Conservation (phyloP, 2,888 invertebrate genomes). For the Ceraclea dissimilis region DNA sequence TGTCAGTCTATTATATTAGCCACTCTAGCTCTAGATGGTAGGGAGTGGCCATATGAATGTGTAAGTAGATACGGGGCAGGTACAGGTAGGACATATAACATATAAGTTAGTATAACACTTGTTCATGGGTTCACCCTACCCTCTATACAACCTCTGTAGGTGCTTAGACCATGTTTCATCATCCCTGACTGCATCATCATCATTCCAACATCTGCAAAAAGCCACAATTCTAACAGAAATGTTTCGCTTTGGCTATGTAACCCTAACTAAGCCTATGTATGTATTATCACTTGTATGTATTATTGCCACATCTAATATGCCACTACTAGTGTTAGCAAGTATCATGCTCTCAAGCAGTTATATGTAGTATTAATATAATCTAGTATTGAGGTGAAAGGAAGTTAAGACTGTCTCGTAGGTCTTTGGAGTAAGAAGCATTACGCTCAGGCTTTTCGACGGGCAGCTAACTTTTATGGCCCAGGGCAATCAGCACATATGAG, state of each 20-base stretch:
- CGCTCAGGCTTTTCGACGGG: constrained; percentile 9
- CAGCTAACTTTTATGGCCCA: constrained; percentile 16
- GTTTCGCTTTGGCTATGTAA: not conserved
- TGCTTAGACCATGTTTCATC: constrained; percentile 85
- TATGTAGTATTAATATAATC: not conserved
- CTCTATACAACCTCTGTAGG: constrained; percentile 67
- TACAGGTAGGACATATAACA: not conserved
- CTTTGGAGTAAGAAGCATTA: constrained; percentile 16
- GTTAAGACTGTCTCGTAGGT: constrained; percentile 22
- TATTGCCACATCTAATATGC: not conserved
- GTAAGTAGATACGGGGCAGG: constrained; percentile 22
- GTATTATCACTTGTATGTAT: not conserved
- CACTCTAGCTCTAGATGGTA: not conserved
- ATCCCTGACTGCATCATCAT: constrained; percentile 95
- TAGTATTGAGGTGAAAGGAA: constrained; percentile 7
- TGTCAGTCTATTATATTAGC: not conserved
- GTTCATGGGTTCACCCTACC: constrained; percentile 58
- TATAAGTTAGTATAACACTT: constrained; percentile 23
- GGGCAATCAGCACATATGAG: constrained; percentile 22
- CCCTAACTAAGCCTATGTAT: not conserved
- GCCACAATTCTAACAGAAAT: constrained; percentile 49
- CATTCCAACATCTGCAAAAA: constrained; percentile 93
- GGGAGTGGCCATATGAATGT: not conserved
- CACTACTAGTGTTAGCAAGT: constrained; percentile 8
- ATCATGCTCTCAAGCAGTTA: constrained; percentile 11